Conservation (phyloP, 2,888 invertebrate species). For the Netelia virgata region DNA sequence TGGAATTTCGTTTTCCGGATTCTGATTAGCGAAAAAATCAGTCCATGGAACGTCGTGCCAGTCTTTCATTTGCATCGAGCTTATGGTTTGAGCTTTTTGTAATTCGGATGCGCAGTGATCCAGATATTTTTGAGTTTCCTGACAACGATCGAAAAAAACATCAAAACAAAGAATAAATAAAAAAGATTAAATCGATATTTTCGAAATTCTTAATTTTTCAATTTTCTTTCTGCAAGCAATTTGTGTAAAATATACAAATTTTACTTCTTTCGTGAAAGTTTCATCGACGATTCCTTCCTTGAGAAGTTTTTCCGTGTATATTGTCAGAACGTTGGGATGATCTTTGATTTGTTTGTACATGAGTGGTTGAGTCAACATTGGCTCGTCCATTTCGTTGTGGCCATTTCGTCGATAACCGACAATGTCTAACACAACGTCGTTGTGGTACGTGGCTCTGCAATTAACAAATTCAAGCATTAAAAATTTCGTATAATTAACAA, state of each 20-base stretch:
- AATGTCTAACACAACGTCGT: constrained; percentile 94
- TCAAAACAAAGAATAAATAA: constrained; percentile 15
- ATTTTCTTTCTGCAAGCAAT: too few species aligned
- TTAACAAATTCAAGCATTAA: neutral
- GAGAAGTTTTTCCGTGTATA: constrained; percentile 91
- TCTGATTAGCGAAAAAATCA: constrained; percentile 87
- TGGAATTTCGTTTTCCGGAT: constrained; percentile 87
- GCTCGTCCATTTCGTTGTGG: constrained; percentile 98
- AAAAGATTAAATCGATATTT: neutral
- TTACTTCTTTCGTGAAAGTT: constrained; percentile 87
- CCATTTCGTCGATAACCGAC: constrained; percentile 94
- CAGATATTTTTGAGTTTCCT: constrained; percentile 76
- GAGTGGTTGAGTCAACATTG: constrained; percentile 97
- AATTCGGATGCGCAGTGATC: constrained; percentile 88
- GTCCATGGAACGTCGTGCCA: constrained; percentile 89
- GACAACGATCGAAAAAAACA: constrained; percentile 4
- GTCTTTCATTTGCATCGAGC: constrained; percentile 90
- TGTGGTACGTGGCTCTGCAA: constrained; percentile 91
- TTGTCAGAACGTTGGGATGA: constrained; percentile 87
- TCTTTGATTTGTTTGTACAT: constrained; percentile 95
- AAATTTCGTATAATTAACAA: neutral
- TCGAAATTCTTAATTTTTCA: too few species aligned
- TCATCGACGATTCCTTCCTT: constrained; percentile 90
- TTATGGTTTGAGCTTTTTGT: constrained; percentile 88
- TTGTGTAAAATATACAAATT: neutral